A percentile compares a stretch with the other conserved stretches of the same genome.
Conservation (phyloP, 2,113 vertebrate species). For the Emydocephalus ijimae region DNA sequence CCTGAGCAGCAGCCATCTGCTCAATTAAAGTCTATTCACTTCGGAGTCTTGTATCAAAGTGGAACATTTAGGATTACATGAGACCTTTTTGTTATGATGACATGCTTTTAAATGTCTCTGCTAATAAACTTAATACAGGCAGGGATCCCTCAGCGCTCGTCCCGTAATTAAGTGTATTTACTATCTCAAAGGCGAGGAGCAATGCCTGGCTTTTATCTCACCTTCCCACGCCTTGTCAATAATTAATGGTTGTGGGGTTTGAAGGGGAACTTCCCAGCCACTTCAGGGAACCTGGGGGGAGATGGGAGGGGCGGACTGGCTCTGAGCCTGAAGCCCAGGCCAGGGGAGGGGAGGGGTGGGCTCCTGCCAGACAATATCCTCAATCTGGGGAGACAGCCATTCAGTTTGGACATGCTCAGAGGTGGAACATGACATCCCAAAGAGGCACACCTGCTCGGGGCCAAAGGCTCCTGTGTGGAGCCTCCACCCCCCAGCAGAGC, state of each 20-base stretch:
- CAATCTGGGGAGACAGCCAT: neutral
- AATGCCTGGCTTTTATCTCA: conserved; percentile 75
- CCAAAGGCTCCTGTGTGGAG: neutral
- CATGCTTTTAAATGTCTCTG: conserved; percentile 75
- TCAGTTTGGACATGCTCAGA: neutral
- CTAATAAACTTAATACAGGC: conserved; percentile 76
- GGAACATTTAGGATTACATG: conserved; percentile 68
- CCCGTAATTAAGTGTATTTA: conserved; percentile 80
- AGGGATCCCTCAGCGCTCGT: conserved; percentile 71
- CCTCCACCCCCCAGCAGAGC: neutral
- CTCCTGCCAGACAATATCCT: neutral
- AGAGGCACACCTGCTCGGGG: neutral
- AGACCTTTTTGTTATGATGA: conserved; percentile 76
- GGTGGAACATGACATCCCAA: fast-evolving
- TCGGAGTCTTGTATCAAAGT: conserved; percentile 56
- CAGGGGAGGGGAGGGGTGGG: neutral
- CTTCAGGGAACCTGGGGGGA: neutral
- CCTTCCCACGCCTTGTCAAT: conserved; percentile 75
- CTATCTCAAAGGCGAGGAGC: conserved; percentile 65
- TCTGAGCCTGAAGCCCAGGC: neutral
- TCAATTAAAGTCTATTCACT: conserved; percentile 68
- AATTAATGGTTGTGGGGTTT: conserved; percentile 75
- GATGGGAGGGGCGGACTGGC: fast-evolving
- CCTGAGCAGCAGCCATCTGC: conserved; percentile 62
- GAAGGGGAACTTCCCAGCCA: neutral